Conservation (phyloP, 2,113 vertebrate genomes). For the Pterocles burchelli region DNA sequence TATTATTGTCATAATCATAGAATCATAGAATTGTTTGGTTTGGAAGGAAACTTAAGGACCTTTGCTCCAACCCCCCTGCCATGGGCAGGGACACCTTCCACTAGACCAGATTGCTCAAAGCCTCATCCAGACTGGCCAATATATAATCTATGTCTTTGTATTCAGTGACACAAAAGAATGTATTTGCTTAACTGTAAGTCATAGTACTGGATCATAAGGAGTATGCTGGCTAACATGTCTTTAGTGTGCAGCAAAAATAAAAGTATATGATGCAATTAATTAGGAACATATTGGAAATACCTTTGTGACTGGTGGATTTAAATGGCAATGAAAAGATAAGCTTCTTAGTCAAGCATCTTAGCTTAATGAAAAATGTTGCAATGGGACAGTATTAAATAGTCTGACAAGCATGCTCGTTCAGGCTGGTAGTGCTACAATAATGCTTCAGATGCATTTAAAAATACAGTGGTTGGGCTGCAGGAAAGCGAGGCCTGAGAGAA, state of each 20-base stretch:
- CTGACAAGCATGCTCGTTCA: not conserved
- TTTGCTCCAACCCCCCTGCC: too few relatives aligned
- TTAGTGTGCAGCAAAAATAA: constrained; percentile 8
- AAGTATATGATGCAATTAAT: constrained; percentile 54
- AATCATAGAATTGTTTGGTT: too few relatives aligned
- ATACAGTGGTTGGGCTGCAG: not conserved
- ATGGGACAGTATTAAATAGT: not conserved
- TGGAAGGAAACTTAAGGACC: too few relatives aligned
- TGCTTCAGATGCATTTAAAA: not conserved
- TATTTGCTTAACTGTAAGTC: not conserved
- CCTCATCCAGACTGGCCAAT: not conserved
- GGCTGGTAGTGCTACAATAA: not conserved
- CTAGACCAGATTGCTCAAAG: too few relatives aligned
- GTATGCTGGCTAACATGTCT: not conserved
- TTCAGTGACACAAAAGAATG: not conserved
- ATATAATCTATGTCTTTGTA: not conserved
- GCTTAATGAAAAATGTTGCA: constrained; percentile 14
- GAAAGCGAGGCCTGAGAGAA: not conserved
- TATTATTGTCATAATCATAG: not conserved
- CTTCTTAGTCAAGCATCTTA: constrained; percentile 37
- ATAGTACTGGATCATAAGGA: not conserved
- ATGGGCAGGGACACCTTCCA: too few relatives aligned
- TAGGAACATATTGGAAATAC: constrained; percentile 28
- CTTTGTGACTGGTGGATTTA: constrained; percentile 22
- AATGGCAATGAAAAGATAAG: constrained; percentile 41